A percentile compares a stretch with the other conserved stretches of the same genome.
Conservation (phyloP, 2,888 invertebrate genomes). For the Spodoptera picta region DNA sequence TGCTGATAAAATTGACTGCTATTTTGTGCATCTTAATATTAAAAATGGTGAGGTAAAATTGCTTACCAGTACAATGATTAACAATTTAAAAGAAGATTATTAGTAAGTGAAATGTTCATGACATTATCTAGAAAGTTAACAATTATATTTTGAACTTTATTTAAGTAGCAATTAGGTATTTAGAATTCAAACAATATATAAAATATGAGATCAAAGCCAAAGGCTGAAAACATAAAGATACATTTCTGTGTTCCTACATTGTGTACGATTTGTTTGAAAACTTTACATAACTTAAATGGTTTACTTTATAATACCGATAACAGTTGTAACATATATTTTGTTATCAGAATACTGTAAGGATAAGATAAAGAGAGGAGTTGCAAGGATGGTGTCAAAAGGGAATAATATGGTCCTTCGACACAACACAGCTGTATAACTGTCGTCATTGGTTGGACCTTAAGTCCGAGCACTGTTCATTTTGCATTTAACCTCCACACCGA, state of each 20-base stretch:
- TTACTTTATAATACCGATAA: constrained; percentile 50
- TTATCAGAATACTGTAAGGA: constrained; percentile 65
- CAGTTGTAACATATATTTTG: constrained; percentile 62
- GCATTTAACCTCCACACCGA: constrained; percentile 13
- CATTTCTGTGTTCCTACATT: constrained; percentile 34
- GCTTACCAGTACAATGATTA: no score
- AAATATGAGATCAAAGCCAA: constrained; percentile 31
- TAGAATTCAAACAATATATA: constrained; percentile 8
- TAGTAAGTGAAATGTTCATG: no score
- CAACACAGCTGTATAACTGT: no score
- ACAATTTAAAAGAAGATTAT: no score
- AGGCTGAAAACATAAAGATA: constrained; percentile 36
- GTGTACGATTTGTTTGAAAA: constrained; percentile 46
- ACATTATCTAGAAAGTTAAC: no score
- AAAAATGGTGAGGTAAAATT: no score
- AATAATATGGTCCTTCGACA: no score
- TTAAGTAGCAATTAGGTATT: not conserved
- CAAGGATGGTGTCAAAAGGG: constrained; percentile 14
- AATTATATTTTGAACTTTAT: not conserved
- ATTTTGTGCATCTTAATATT: no score
- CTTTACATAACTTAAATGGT: constrained; percentile 53
- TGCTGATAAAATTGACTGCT: not conserved
- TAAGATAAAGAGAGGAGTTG: constrained; percentile 68
- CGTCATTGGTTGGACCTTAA: not conserved
- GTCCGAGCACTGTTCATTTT: not conserved